Evolutionary conservation across 1,140 invertebrate species (phyloP).

Genomic region (Neodiprion virginianus): DNA sequence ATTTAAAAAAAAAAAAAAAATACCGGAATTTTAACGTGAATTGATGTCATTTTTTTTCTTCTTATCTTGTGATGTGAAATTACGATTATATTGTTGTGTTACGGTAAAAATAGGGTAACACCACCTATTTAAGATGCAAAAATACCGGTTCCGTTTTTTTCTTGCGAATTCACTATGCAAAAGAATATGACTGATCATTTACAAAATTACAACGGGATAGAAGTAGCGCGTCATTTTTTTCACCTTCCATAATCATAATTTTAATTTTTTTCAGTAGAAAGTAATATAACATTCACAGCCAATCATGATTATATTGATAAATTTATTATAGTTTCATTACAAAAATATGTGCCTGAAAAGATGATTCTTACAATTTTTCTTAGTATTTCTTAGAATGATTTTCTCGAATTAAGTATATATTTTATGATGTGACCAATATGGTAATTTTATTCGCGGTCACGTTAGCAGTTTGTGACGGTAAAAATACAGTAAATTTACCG

Average conservation of each 20-base stretch:
- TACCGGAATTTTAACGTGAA: too few species aligned
- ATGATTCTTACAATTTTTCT: neutral
- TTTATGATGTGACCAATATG: neutral
- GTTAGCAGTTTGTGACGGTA: too few species aligned
- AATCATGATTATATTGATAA: neutral
- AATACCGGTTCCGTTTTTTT: too few species aligned
- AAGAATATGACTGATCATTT: too few species aligned
- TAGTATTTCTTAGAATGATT: neutral
- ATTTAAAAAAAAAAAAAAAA: too few species aligned
- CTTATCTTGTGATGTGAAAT: neutral
- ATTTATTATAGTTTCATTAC: slow-evolving; percentile 1
- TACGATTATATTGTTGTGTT: neutral
- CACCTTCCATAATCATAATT: too few species aligned
- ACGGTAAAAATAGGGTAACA: neutral
- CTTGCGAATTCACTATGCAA: too few species aligned
- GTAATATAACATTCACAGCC: neutral
- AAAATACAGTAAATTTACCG: too few species aligned
- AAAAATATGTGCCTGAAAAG: neutral
- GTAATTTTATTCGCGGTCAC: too few species aligned
- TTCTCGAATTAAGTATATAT: neutral
- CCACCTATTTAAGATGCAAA: neutral
- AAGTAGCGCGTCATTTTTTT: too few species aligned
- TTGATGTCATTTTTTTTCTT: too few species aligned
- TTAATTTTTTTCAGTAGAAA: neutral
- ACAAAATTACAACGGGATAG: too few species aligned